Evolutionary conservation across 2,113 vertebrate genomes (phyloP).

Genomic region (Gambusia affinis): DNA sequence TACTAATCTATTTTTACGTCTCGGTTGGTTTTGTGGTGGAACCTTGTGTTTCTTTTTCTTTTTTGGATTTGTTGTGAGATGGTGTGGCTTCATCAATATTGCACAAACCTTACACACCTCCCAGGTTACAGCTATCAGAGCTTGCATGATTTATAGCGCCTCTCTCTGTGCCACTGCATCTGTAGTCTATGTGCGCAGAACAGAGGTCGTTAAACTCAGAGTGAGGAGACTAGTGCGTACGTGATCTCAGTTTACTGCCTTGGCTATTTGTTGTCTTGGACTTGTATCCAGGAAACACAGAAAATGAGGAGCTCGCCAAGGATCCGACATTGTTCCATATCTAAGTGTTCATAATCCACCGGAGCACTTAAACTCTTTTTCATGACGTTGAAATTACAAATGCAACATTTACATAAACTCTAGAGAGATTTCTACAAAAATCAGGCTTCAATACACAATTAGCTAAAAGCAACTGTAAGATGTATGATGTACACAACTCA

Average conservation of each 20-base stretch:
- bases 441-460: too few species aligned
- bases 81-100: constrained; percentile 1
- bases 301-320: constrained; percentile 3
- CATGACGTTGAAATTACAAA: too few species aligned
- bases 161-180: constrained; percentile 34
- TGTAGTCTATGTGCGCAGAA: constrained; percentile 26
- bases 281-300: constrained; percentile 21
- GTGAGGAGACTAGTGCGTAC: constrained; percentile 39
- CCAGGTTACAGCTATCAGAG: constrained; percentile 53
- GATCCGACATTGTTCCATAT: too few species aligned
- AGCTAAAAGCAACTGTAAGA: too few species aligned
- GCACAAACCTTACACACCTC: constrained; percentile 28
- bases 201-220: constrained; percentile 37
- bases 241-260: constrained; percentile 36
- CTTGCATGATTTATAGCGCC: constrained; percentile 55
- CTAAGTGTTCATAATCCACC: too few species aligned
- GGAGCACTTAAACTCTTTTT: too few species aligned
- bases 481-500: too few species aligned
- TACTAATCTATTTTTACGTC: neutral
- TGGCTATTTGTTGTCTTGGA: constrained; percentile 21
- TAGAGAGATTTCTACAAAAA: too few species aligned
- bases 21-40: neutral
- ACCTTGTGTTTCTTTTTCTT: neutral
- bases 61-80: constrained; percentile 22
- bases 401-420: too few species aligned